A percentile compares a stretch with the other conserved stretches of the same genome.
Evolutionary conservation across 2,113 vertebrate species (phyloP).

Genomic region (Pachyramphus minor): DNA sequence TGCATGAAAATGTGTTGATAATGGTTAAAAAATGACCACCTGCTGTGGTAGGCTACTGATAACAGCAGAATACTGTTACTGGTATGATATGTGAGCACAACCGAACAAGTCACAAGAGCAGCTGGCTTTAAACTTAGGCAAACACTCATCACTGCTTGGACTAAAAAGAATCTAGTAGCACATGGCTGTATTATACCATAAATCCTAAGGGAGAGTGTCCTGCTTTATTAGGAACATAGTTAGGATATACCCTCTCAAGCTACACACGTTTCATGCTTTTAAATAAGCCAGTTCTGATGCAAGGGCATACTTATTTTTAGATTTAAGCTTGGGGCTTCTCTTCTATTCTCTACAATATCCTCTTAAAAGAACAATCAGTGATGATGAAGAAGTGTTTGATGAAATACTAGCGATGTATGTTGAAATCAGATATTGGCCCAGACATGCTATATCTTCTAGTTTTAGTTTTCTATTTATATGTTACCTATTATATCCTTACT

Average conservation of each 20-base stretch:
- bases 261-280: background rate
- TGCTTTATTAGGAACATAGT: background rate
- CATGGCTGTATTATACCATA: rapidly evolving
- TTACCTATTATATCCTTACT: background rate
- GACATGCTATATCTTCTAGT: background rate
- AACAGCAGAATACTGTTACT: background rate
- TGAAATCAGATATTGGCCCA: background rate
- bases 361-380: background rate
- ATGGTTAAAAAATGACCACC: background rate
- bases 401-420: background rate
- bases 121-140: background rate
- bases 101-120: background rate
- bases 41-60: background rate
- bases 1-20: background rate
- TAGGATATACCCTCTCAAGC: background rate
- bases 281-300: background rate
- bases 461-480: background rate
- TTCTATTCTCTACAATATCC: background rate
- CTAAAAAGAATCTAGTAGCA: background rate
- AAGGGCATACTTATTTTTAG: background rate
- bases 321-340: background rate
- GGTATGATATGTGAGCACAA: background rate
- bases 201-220: background rate
- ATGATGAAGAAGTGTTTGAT: background rate
- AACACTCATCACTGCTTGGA: rapidly evolving